Evolutionary conservation across 2,888 invertebrate genomes (phyloP), one percentile per base, ranked within the genome.

Genomic region (Leptinotarsa peninsularis): DNA sequence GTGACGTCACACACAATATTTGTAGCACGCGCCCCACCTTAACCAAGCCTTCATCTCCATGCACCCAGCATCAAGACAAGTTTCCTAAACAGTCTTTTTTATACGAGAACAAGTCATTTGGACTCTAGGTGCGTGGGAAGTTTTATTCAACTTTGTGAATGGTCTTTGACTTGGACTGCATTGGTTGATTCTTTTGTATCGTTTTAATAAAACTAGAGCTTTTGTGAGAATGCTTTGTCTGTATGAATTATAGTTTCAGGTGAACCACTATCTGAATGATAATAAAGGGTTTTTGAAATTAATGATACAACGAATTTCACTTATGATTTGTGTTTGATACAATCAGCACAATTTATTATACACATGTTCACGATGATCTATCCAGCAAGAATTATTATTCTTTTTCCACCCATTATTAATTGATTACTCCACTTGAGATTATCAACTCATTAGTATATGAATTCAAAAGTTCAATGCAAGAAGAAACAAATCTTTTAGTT

Each of bases 1-100:
- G 80, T 82, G 82, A 82, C 82, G 81, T 81, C 82, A 82, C 78
- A 73, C 71, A 71, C 79, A 76, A 80, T 80, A 78, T 79, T 76
- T 79, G 78, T 79, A 86, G 85, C 87, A 86, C 86, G 87, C 87
- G 87, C 87, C 87, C 87, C 86, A 87, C 87, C 87, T 87, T 86
- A 72, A 83, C 87, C 87, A 87, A 87, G 86, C 87, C 87, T 86
- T 86, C 84, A 86, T 81, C 81, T 80, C 72, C 78, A 76, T 80
- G 80, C 82, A 80, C 77, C 76, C 75, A 66, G 71, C 72, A 66
- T 21, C 56, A 66, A 80, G 78, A 80, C 87, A 86, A 86, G 87
- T 87, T 87, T 86, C 86, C 87, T 87, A 87, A 87, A 87, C 85
- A 83, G 86, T 81, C 80, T 77, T 79, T 79, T 79, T 80, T 74